A percentile compares a stretch with the other conserved stretches of the same genome.
Evolutionary conservation across 2,113 vertebrate genomes (phyloP).

Genomic region (Phylloscopus trochiloides): DNA sequence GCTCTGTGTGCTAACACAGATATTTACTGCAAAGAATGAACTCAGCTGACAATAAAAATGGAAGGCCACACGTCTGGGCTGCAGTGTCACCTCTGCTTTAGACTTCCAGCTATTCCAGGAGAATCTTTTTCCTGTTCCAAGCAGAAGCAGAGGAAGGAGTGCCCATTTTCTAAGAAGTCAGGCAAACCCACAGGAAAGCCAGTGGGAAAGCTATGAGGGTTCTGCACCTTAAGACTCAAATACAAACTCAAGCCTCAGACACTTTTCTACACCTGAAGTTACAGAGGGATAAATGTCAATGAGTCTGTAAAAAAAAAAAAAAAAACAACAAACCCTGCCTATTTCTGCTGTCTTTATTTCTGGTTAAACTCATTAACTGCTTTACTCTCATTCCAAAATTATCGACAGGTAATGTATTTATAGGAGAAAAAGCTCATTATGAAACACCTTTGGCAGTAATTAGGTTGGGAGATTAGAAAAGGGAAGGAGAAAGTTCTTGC

Average conservation of each 20-base stretch:
- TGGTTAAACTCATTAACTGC: background rate
- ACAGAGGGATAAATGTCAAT: background rate
- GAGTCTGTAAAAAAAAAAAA: background rate
- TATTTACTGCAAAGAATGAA: background rate
- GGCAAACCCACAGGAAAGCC: background rate
- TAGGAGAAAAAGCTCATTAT: background rate
- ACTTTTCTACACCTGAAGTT: background rate
- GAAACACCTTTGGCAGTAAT: background rate
- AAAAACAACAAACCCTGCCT: background rate
- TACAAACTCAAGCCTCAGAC: background rate
- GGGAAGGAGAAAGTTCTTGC: background rate
- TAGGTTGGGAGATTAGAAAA: background rate
- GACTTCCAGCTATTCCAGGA: background rate
- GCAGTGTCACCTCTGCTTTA: background rate
- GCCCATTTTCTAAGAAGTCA: background rate
- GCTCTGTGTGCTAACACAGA: background rate
- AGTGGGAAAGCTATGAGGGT: background rate
- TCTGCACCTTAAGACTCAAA: background rate
- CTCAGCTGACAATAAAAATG: background rate
- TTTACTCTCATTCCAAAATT: background rate
- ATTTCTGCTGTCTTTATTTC: background rate
- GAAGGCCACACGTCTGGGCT: fast-evolving
- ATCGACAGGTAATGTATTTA: background rate
- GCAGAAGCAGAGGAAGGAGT: background rate
- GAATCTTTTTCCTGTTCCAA: background rate